phyloP scores from a whole-genome alignment of 2,797 vertebrate genomes.

The Masticophis lateralis region DNA sequence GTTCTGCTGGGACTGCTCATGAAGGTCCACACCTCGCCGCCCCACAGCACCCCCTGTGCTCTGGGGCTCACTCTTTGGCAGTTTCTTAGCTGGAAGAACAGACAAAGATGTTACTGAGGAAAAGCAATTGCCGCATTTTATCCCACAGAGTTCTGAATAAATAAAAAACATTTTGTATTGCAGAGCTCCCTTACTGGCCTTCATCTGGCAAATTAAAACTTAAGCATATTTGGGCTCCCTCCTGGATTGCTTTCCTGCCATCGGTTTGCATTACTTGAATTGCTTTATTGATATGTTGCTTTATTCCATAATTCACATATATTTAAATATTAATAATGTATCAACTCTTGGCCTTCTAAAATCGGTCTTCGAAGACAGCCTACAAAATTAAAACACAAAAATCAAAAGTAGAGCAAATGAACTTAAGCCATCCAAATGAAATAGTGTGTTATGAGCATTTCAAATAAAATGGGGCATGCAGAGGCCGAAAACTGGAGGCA shows the following conservation, averaged over 20 bases:
- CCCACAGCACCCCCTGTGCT: conserved; percentile 66
- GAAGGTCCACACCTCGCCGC: conserved; percentile 76
- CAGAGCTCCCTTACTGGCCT: too few relatives aligned
- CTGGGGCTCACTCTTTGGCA: conserved; percentile 80
- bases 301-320: background rate
- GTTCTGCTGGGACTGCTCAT: conserved; percentile 76
- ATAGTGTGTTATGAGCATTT: background rate
- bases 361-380: background rate
- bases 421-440: background rate
- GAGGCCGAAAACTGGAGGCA: too few relatives aligned
- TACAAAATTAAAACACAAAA: background rate
- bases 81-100: conserved; percentile 74
- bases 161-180: background rate
- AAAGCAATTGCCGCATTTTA: background rate
- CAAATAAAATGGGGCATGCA: background rate
- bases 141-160: background rate
- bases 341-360: too few relatives aligned
- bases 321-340: background rate
- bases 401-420: background rate
- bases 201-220: background rate
- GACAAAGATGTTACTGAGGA: conserved; percentile 12
- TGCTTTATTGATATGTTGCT: background rate
- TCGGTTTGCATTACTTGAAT: background rate
- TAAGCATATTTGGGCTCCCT: background rate
- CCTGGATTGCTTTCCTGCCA: background rate